Evolutionary conservation across 2,113 vertebrate genomes (phyloP), one percentile per base, ranked within the genome.

Genomic region (Dunckerocampus dactyliophorus): DNA sequence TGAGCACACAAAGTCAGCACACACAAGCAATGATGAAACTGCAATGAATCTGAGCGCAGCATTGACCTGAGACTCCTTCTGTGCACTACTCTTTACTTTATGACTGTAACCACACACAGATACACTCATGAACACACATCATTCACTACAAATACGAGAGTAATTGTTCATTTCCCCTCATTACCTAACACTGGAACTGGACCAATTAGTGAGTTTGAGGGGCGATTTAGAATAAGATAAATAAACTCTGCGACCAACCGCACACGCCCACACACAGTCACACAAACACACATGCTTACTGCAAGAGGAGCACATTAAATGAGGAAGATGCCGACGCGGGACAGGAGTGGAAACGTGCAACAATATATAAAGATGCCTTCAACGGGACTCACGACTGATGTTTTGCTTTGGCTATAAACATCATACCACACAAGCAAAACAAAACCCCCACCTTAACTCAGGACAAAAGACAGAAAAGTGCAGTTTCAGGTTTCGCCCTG

Each of bases 141-240:
- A 70, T 73, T 81, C 69, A 71, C 72, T 79, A 80, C 86, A 90
- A 89, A 89, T 84, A 88, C 77, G 77, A 71, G 80, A 76, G 81
- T 89, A 89, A 91, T 91, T 88, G 85, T 85, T 90, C 88, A 92
- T 92, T 92, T 92, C 90, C 89, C 85, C 73, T 83, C 47, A 60
- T 91, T 90, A 89, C 86, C 89, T 88, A 91, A 89, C 85, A 77
- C 81, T 91, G 88, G 88, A 92, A 88, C 85, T 75, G 82, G 78
- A 90, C 87, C 89, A 91, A 90, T 92, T 92, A 92, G 84, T 85
- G 77, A 76, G 79, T 89, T 87, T 88, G 85, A 90, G 88, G 87
- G 82, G 79, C 84, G 88, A 89, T 89, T 90, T 86, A 90, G 86
- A 90, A 88, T 89, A 87, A 89, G 84, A 89, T 89, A 92, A 92